Percentiles rank a stretch among this genome's conserved stretches.
phyloP scores from a whole-genome alignment of 2,888 invertebrate species.

The Lepetodrilus schrolli region DNA sequence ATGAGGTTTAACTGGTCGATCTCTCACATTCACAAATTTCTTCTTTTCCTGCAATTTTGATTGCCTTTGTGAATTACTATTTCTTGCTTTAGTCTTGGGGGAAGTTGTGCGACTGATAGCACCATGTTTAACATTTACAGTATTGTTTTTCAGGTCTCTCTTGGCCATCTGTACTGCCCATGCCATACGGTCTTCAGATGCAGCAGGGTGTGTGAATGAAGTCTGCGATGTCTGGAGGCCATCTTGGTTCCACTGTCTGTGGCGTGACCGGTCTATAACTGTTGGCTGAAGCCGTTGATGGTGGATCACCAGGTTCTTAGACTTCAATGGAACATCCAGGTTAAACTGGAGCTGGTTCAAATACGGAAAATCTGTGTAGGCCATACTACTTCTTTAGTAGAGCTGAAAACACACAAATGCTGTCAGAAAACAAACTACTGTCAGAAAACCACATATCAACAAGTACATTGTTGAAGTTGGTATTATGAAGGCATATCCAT shows the following conservation, averaged over 20 bases:
- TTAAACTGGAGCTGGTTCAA: constrained; percentile 70
- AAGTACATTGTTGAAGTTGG: too few relatives aligned
- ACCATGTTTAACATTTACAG: constrained; percentile 43
- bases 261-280: constrained; percentile 45
- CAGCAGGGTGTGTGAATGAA: constrained; percentile 52
- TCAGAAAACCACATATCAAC: too few relatives aligned
- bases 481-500: too few relatives aligned
- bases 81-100: constrained; percentile 41
- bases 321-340: constrained; percentile 56
- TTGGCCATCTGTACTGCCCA: constrained; percentile 65
- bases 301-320: constrained; percentile 53
- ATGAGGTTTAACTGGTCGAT: constrained; percentile 50
- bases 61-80: constrained; percentile 47
- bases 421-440: too few relatives aligned
- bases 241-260: neutral
- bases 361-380: constrained; percentile 1
- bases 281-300: constrained; percentile 49
- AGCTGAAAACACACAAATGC: too few relatives aligned
- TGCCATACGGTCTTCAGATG: constrained; percentile 65
- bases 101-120: constrained; percentile 43
- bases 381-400: too few relatives aligned
- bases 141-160: constrained; percentile 65
- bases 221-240: constrained; percentile 27
- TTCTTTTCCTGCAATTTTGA: constrained; percentile 42
- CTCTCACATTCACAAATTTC: constrained; percentile 46